Base-by-base conservation (phyloP, 2,797 vertebrate genomes). In the Phaenicophaeus curvirostris region DNA sequence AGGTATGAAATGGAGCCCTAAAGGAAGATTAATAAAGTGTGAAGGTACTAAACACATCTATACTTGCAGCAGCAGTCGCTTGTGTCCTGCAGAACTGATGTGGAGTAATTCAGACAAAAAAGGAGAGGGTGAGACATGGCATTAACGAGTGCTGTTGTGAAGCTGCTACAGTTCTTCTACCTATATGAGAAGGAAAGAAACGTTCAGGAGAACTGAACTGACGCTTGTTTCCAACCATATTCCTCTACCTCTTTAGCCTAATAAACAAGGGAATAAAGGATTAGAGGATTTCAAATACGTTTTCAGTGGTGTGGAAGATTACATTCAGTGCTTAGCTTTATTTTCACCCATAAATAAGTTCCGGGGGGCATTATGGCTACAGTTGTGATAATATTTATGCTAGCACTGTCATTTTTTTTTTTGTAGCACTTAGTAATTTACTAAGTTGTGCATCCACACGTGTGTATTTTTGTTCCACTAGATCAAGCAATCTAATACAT, bases 401-500 rank as follows among this genome's bases (percentile, higher is more conserved):
- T 48, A 31, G 19, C 24, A 6, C 4, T 15, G 24, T 18, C 30
- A 11, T 48, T 48, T 48, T 48, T 4, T n/a, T 31, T 30, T 65
- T 50, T 41, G n/a, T 18, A 44, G 48, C 20, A 3, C 16, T 51
- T 44, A 39, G 33, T 66, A 71, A 46, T 14, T 39, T 39, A 39
- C 39, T 8, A 27, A 23, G 5, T 7, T 92, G 21, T 75, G 27
- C 35, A 13, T 28, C 24, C 2, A 2, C 15, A n/a, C 25, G 8
- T 30, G 21, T 8, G 30, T 30, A 8, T 8, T 72, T 74, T 59
- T 46, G 17, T 9, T 72, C n/a, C 30, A 46, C 27, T 51, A 8
- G 25, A 1, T 15, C 55, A 27, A 28, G n/a, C 2, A 24, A 23
- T 20, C 16, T 4, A 4, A 3, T 5, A 7, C 3, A 5, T 0